Conservation (phyloP, 2,888 invertebrate genomes). For the Cryptocheilus praepositus region DNA sequence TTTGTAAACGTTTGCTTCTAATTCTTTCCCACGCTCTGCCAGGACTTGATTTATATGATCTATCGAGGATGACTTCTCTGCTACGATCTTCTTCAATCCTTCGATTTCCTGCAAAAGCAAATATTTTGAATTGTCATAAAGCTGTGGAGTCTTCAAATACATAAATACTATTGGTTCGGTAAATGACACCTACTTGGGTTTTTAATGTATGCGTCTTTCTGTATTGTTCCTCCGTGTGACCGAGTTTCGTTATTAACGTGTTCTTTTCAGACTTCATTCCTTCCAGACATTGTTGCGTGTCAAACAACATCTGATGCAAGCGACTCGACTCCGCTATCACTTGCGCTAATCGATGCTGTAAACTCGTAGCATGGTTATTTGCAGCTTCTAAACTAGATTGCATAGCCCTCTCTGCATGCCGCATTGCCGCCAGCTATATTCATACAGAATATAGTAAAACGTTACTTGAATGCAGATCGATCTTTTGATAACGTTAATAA, state of each 20-base stretch:
- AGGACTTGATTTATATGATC: conserved; percentile 47
- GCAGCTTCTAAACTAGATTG: conserved; percentile 77
- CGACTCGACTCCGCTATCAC: conserved; percentile 75
- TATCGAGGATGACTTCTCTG: conserved; percentile 58
- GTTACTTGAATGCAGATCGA: too few species aligned
- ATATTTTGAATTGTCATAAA: background rate
- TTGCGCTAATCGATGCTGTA: conserved; percentile 76
- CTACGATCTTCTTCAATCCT: conserved; percentile 63
- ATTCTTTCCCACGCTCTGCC: conserved; percentile 48
- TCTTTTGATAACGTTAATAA: too few species aligned
- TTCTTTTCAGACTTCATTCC: conserved; percentile 70
- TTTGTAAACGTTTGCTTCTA: conserved; percentile 49
- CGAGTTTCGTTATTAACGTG: conserved; percentile 56
- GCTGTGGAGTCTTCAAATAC: background rate
- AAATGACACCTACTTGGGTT: conserved; percentile 50
- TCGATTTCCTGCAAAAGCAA: conserved; percentile 58
- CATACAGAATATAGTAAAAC: background rate
- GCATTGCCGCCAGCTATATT: conserved; percentile 75
- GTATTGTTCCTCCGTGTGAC: conserved; percentile 59
- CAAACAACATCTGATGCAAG: conserved; percentile 75
- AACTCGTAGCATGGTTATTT: conserved; percentile 75
- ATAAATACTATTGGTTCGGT: background rate
- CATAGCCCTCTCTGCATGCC: conserved; percentile 76
- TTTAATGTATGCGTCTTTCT: conserved; percentile 55
- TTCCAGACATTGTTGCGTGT: conserved; percentile 76